Conservation (phyloP, 2,888 invertebrate genomes). For the Globia sparganii region DNA sequence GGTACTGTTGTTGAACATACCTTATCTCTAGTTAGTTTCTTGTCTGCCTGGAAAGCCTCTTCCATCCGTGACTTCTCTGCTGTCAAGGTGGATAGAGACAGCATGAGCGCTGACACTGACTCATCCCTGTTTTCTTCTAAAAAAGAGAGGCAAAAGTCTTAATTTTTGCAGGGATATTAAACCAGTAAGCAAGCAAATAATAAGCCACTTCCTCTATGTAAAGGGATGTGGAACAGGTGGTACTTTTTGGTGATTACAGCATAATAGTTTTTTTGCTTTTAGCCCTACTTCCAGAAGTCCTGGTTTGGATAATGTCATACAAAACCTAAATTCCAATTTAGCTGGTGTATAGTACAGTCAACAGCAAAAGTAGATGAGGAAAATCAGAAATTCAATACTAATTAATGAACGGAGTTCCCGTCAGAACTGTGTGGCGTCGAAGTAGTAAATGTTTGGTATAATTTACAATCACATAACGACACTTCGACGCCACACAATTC, state of each 20-base stretch:
- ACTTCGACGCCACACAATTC: no score
- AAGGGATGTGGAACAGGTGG: neutral
- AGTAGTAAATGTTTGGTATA: no score
- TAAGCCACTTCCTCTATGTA: neutral
- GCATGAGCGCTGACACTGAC: slow-evolving; percentile 91
- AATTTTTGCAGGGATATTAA: neutral
- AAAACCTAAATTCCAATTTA: neutral
- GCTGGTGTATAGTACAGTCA: neutral
- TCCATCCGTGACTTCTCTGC: slow-evolving; percentile 96
- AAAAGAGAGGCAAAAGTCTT: slow-evolving; percentile 29
- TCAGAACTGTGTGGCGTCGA: no score
- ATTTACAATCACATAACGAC: no score
- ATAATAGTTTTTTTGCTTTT: neutral
- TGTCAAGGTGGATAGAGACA: slow-evolving; percentile 94
- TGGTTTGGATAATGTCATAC: neutral
- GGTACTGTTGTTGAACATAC: slow-evolving; percentile 76
- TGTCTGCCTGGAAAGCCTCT: slow-evolving; percentile 94
- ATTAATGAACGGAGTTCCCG: no score
- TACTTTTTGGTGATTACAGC: neutral
- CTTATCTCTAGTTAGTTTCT: slow-evolving; percentile 90
- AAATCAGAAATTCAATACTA: no score
- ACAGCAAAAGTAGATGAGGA: no score
- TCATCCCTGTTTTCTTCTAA: slow-evolving; percentile 76
- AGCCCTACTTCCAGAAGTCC: neutral
- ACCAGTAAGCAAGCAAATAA: neutral